phyloP scores from a whole-genome alignment of 2,888 invertebrate genomes.

The Idaea straminata region DNA sequence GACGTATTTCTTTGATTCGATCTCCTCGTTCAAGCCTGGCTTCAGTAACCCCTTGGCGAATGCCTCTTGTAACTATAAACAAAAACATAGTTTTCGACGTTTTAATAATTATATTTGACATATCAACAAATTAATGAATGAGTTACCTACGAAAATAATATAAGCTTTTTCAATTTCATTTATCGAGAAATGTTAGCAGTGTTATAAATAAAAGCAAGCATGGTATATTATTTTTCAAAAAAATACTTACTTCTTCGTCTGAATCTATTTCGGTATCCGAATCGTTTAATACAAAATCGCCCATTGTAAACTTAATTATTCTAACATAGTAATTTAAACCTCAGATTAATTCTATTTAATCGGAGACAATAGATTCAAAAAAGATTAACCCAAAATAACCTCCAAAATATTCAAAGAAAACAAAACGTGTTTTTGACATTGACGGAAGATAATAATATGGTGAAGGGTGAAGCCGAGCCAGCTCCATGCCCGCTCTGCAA shows the following conservation, averaged over 20 bases:
- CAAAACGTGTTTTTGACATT: constrained; percentile 5
- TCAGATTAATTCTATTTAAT: too few relatives aligned
- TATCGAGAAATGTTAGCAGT: not conserved
- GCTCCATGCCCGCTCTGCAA: too few relatives aligned
- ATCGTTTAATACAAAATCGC: constrained; percentile 69
- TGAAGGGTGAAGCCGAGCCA: too few relatives aligned
- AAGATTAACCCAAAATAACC: constrained; percentile 18
- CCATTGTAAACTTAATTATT: constrained; percentile 40
- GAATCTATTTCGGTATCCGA: constrained; percentile 78
- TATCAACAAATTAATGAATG: not conserved
- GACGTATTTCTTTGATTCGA: constrained; percentile 79
- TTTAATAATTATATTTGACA: not conserved
- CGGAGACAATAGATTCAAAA: constrained; percentile 8
- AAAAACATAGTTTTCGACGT: not conserved
- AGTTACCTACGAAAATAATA: not conserved
- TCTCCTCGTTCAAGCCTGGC: constrained; percentile 89
- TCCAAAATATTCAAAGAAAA: constrained; percentile 9
- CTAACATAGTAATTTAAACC: constrained; percentile 28
- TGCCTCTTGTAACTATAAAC: constrained; percentile 90
- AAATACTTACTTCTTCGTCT: constrained; percentile 76
- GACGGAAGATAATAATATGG: too few relatives aligned
- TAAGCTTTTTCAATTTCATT: not conserved
- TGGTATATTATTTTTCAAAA: constrained; percentile 3
- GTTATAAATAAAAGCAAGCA: not conserved
- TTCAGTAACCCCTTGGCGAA: constrained; percentile 91